Percentiles rank a stretch among this genome's conserved stretches.
phyloP scores from a whole-genome alignment of 2,888 invertebrate species.

The Cyclophora albipunctata region DNA sequence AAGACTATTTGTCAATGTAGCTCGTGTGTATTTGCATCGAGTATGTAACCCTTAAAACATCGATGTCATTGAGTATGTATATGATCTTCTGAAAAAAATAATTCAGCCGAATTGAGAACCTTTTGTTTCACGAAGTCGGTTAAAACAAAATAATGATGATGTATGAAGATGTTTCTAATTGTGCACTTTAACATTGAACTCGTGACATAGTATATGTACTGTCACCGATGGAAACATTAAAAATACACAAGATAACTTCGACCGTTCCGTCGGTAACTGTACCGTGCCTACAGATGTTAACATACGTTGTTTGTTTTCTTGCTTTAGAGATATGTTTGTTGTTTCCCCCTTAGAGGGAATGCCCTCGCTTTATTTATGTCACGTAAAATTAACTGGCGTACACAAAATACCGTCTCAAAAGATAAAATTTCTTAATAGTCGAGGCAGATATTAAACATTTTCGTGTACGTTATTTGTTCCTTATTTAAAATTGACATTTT shows the following conservation, averaged over 20 bases:
- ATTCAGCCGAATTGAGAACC: too few species aligned
- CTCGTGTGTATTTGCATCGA: too few species aligned
- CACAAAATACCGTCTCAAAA: constrained; percentile 34
- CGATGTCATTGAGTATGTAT: too few species aligned
- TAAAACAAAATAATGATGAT: too few species aligned
- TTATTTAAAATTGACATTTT: constrained; percentile 15
- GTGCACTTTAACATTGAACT: too few species aligned
- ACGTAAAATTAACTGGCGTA: constrained; percentile 64
- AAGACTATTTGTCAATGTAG: too few species aligned
- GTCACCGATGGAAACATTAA: neutral
- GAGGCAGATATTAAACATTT: constrained; percentile 33
- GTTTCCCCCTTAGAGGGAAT: constrained; percentile 49
- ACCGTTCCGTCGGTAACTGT: constrained; percentile 33
- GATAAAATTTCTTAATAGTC: constrained; percentile 57
- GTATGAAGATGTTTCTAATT: too few species aligned
- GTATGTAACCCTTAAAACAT: too few species aligned
- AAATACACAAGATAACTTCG: neutral
- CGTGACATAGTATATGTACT: too few species aligned
- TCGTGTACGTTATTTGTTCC: constrained; percentile 10
- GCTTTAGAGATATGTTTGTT: constrained; percentile 72
- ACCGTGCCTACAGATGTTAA: constrained; percentile 71
- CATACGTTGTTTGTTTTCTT: constrained; percentile 74
- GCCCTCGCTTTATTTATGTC: constrained; percentile 68
- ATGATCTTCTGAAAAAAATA: too few species aligned
- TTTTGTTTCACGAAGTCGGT: too few species aligned